These are phyloP conservation scores for Euproctis similis DNA, from an alignment of 2,888 invertebrate species.

Conservation along the genomic window DNA sequence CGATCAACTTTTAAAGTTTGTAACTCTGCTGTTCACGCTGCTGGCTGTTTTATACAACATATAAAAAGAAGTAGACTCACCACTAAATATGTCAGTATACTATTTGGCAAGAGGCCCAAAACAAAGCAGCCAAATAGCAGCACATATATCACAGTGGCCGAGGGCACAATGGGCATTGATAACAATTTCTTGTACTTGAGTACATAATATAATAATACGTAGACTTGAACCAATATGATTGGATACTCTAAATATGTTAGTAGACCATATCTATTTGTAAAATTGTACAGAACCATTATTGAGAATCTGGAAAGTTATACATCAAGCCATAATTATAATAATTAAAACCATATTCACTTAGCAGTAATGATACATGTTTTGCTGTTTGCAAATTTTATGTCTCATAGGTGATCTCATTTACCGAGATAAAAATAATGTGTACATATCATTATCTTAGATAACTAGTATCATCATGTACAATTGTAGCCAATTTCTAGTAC, in stretches of 20 bases:
- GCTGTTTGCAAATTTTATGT: no score
- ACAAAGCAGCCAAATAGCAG: constrained; percentile 35
- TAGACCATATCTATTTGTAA: constrained; percentile 81
- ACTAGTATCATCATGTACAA: no score
- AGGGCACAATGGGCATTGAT: constrained; percentile 43
- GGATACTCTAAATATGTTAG: constrained; percentile 91
- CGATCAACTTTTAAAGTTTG: no score
- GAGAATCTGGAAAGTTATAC: constrained; percentile 88
- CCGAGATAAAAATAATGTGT: no score
- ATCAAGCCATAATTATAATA: no score
- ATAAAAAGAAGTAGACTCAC: constrained; percentile 71
- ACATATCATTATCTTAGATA: no score
- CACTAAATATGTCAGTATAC: constrained; percentile 76
- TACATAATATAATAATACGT: constrained; percentile 82
- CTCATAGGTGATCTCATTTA: no score
- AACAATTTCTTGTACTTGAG: constrained; percentile 80
- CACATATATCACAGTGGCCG: constrained; percentile 43
- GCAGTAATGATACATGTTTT: no score
- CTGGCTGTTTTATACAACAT: no score
- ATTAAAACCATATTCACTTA: no score
- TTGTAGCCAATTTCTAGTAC: no score
- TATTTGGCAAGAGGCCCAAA: constrained; percentile 52
- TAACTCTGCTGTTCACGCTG: no score
- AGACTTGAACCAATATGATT: constrained; percentile 84
- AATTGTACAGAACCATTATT: constrained; percentile 88